Evolutionary conservation across 2,113 vertebrate genomes (phyloP).

Genomic region (Gallinago paraguaiae): DNA sequence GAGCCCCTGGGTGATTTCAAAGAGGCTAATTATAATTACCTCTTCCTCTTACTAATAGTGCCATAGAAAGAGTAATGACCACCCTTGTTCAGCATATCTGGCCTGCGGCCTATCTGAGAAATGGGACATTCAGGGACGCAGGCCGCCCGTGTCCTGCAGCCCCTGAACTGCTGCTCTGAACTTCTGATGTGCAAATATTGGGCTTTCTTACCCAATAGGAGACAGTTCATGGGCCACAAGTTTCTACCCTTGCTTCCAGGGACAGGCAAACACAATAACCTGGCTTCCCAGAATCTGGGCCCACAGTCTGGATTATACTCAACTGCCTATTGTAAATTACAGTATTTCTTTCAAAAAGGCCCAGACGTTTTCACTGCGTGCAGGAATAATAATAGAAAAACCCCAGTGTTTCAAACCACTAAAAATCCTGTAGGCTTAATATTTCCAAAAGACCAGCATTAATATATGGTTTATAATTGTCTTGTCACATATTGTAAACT

Average conservation of each 20-base stretch:
- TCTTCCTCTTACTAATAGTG: neutral
- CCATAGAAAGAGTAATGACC: constrained; percentile 10
- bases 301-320: neutral
- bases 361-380: accelerated
- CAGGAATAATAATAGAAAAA: neutral
- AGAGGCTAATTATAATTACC: neutral
- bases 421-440: neutral
- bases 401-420: neutral
- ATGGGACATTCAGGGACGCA: neutral
- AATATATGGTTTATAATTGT: neutral
- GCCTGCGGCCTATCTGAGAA: neutral
- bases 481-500: neutral
- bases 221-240: neutral
- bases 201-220: neutral
- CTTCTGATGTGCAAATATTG: neutral
- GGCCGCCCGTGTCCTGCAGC: neutral
- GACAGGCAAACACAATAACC: neutral
- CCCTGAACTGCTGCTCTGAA: neutral
- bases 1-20: neutral
- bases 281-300: neutral
- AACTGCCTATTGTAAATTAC: accelerated
- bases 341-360: neutral
- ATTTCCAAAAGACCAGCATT: neutral
- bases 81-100: neutral
- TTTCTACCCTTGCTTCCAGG: neutral